Evolutionary conservation across 2,888 invertebrate species (phyloP), one percentile per base, ranked within the genome.

Genomic region (Cactoblastis cactorum): DNA sequence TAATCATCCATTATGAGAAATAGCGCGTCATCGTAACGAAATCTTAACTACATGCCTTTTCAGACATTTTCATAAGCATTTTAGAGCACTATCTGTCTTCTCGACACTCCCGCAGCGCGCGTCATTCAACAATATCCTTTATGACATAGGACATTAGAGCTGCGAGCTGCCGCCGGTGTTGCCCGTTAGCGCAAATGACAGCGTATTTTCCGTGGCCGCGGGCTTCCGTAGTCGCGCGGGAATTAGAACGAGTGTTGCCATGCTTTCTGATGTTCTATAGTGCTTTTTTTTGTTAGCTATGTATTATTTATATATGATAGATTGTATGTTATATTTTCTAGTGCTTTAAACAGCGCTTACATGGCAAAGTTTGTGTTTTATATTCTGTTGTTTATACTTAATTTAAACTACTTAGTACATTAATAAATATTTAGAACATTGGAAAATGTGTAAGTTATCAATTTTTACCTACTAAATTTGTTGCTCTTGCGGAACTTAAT

Each of bases 141-240:
- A 47, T 47, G 47, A 35, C 19, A 15, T 19, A 47, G 15, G 47
- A 37, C 47, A 47, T 47, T 47, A 47, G 47, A 37, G 37, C 22
- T 35, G 37, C 47, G 24, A 5, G 34, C 33, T 19, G 19, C 37
- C 37, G 8, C 47, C 37, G 45, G 47, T 47, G 47, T 24, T 24
- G 22, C 47, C 22, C 53, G 53, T 49, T 49, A 46, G 56, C 54
- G 45, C 47, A 54, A 58, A 57, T 56, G 58, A 54, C 53, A 53
- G 55, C 52, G 57, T 57, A 57, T 58, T 59, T 57, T 57, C 56
- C 52, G 53, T 51, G 55, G 53, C 61, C 61, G 57, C 61, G 56
- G 59, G 61, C 62, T 49, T 32, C 32, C 39, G 19, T 39, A 32
- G 47, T 32, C 50, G 51, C 55, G 56, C 55, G 64, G 62, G 58